Evolutionary conservation across 2,113 vertebrate genomes (phyloP), one percentile per base, ranked within the genome.

Genomic region (Sitta europaea): DNA sequence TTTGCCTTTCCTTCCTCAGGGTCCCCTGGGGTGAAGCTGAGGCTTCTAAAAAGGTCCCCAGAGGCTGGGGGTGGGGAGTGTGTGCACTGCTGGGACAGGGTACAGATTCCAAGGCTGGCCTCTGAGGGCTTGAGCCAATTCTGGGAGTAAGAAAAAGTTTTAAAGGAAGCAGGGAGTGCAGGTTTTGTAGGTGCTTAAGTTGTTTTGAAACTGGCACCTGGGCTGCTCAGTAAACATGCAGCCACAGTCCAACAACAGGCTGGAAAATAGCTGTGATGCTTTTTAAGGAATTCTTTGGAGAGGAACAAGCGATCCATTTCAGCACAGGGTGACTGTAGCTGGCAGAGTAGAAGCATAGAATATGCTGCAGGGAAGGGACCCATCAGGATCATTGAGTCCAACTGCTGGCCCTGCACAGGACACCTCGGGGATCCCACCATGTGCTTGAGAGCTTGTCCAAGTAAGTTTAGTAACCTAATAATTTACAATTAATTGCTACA

Each of bases 21-120:
- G n/a, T 42, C 63, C 36, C 2, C 0, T 0, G 2, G 28, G 28
- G 59, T n/a, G 15, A 70, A 40, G 68, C 73, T 73, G 45, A 57
- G 50, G 10, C 11, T 3, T 2, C 18, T 63, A 51, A 16, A 38
- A 36, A 75, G 67, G 50, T 80, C 67, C 33, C 48, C 43, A 18
- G 66, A 40, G 59, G 73, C 53, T 66, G 67, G 35, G 70, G 48
- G 43, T 42, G 51, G 73, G 47, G 67, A 29, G 28, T 0, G 0
- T 58, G 40, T 67, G 77, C 1, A 0, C 45, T 47, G 23, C 83
- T 1, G 4, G 2, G 2, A 16, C 8, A 18, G 47, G 54, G n/a
- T 7, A 2, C 14, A 8, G 50, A 28, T 35, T 50, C 47, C 14
- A 45, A 14, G 12, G 3, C n/a, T 33, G 42, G 50, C 51, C 38